Evolutionary conservation across 2,113 vertebrate species (phyloP).

Genomic region (Malurus elegans): DNA sequence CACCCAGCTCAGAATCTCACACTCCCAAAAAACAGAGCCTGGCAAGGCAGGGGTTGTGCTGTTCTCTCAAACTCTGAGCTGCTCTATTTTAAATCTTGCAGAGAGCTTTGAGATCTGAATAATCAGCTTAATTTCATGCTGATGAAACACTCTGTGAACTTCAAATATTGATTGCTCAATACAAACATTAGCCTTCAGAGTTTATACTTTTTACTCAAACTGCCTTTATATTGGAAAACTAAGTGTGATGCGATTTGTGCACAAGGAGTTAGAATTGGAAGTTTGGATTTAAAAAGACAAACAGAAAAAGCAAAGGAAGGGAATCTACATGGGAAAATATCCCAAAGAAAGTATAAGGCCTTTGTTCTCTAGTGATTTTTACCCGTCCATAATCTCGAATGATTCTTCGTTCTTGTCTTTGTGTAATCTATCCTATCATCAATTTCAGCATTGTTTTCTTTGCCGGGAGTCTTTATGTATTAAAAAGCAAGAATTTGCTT

Average conservation of each 20-base stretch:
- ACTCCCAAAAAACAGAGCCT: conserved; percentile 21
- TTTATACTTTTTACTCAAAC: neutral
- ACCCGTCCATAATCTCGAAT: neutral
- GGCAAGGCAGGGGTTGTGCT: neutral
- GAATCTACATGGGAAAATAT: neutral
- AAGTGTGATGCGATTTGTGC: neutral
- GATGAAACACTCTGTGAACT: neutral
- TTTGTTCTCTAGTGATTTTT: conserved; percentile 15
- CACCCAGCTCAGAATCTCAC: neutral
- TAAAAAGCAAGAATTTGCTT: neutral
- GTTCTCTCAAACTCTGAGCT: conserved; percentile 43
- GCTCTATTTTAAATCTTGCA: neutral
- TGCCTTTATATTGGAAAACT: neutral
- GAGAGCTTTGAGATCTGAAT: conserved; percentile 5
- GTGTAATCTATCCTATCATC: neutral
- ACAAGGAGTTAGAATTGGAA: neutral
- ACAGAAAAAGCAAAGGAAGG: neutral
- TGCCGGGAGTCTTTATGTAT: conserved; percentile 28
- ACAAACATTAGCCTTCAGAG: neutral
- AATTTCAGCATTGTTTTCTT: neutral
- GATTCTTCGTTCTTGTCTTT: neutral
- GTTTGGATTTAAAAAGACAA: neutral
- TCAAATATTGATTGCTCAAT: neutral
- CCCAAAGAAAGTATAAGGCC: neutral
- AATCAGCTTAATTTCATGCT: neutral